Evolutionary conservation across 37 sponge, comb jelly and placozoan species (phyloP).

Genomic region (Tethya wilhelma): DNA sequence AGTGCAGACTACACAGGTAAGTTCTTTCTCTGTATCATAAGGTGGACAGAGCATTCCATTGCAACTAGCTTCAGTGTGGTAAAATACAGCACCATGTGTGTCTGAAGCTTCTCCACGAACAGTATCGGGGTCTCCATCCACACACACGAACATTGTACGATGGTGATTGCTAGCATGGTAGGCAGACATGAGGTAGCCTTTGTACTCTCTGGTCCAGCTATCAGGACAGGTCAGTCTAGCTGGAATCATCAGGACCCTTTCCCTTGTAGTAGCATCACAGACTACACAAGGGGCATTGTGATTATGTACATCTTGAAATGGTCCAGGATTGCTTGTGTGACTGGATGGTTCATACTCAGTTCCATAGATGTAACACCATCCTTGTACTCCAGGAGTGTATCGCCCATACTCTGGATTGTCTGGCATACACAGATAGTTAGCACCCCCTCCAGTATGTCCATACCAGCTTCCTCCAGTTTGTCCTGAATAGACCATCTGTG

Average conservation of each 20-base stretch:
- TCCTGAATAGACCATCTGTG: slow-evolving; percentile 42
- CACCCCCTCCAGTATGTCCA: slow-evolving; percentile 44
- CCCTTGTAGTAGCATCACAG: slow-evolving; percentile 15
- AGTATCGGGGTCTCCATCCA: slow-evolving; percentile 28
- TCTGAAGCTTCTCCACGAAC: slow-evolving; percentile 29
- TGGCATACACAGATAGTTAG: slow-evolving; percentile 66
- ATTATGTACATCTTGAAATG: too few species aligned
- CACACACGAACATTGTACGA: slow-evolving; percentile 40
- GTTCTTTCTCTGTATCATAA: too few species aligned
- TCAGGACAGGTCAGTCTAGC: slow-evolving; percentile 42
- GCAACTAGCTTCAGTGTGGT: slow-evolving; percentile 48
- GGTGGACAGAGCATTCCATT: too few species aligned
- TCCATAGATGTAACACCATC: slow-evolving; percentile 35
- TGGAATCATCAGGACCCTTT: slow-evolving; percentile 43
- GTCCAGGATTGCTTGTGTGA: too few species aligned
- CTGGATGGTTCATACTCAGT: slow-evolving; percentile 28
- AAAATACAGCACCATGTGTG: slow-evolving; percentile 43
- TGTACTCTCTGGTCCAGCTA: slow-evolving; percentile 46
- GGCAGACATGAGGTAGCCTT: slow-evolving; percentile 55
- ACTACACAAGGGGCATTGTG: slow-evolving; percentile 62
- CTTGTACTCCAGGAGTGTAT: slow-evolving; percentile 2
- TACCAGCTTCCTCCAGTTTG: slow-evolving; percentile 18
- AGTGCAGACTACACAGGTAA: too few species aligned
- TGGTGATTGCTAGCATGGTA: neutral
- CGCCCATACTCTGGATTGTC: slow-evolving; percentile 8